Evolutionary conservation across 2,113 vertebrate species (phyloP).

Genomic region (Anguilla rostrata): DNA sequence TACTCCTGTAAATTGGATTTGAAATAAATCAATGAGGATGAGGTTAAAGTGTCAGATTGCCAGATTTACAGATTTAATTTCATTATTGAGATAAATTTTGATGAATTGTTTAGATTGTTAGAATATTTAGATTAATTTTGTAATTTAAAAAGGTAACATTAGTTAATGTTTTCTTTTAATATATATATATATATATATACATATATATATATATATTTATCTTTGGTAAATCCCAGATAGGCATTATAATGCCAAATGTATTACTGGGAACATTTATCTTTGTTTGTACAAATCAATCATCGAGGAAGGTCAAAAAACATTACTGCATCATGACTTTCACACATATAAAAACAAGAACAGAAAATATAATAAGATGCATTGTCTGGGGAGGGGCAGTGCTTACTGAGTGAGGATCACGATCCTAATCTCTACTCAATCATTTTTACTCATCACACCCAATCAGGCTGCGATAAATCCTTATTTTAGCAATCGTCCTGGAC

Average conservation of each 20-base stretch:
- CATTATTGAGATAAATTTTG: too few relatives aligned
- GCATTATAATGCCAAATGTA: conserved; percentile 16
- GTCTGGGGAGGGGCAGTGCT: not conserved
- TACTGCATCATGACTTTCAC: not conserved
- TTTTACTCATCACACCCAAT: conserved; percentile 24
- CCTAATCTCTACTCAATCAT: conserved; percentile 34
- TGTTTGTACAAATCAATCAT: conserved; percentile 18
- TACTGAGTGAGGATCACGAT: conserved; percentile 17
- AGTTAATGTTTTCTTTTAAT: not conserved
- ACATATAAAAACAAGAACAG: conserved; percentile 13
- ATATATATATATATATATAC: too few relatives aligned
- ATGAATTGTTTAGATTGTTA: too few relatives aligned
- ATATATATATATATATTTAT: not conserved
- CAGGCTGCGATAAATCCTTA: conserved; percentile 30
- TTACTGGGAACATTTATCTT: conserved; percentile 28
- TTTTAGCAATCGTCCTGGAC: conserved; percentile 17
- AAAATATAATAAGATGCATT: not conserved
- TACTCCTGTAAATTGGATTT: too few relatives aligned
- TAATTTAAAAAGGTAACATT: too few relatives aligned
- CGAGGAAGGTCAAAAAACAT: not conserved
- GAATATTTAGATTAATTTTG: too few relatives aligned
- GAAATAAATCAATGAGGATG: too few relatives aligned
- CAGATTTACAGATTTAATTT: too few relatives aligned
- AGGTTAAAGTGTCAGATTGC: too few relatives aligned
- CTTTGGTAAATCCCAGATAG: conserved; percentile 19